Conservation (phyloP, 2,113 vertebrate genomes). For the Acrocephalus arundinaceus region DNA sequence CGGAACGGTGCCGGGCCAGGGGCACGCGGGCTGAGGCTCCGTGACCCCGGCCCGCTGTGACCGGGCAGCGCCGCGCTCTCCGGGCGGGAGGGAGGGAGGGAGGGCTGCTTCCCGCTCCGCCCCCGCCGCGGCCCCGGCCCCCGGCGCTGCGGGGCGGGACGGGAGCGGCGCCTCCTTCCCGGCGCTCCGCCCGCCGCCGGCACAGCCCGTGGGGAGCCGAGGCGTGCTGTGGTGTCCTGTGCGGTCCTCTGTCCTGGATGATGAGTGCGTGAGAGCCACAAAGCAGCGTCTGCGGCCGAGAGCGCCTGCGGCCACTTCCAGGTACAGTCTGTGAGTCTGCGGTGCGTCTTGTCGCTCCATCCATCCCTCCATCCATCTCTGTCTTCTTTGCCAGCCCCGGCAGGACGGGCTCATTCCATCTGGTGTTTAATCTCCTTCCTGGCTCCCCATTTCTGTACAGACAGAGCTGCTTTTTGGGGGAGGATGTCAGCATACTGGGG, state of each 20-base stretch:
- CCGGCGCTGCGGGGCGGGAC: neutral
- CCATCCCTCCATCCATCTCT: neutral
- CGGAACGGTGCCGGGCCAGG: rapidly evolving
- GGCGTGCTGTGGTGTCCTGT: rapidly evolving
- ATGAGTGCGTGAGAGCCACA: neutral
- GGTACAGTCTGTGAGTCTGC: neutral
- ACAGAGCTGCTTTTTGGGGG: neutral
- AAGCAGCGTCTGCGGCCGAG: neutral
- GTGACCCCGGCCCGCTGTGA: rapidly evolving
- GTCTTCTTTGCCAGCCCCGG: neutral
- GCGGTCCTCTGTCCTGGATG: rapidly evolving
- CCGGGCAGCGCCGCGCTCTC: neutral
- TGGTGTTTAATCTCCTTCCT: neutral
- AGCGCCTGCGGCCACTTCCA: neutral
- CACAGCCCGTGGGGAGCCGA: rapidly evolving
- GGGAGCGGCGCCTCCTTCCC: neutral
- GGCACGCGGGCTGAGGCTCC: rapidly evolving
- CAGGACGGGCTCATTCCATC: neutral
- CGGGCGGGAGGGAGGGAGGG: no score
- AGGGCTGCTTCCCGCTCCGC: neutral
- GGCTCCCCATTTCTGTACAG: neutral
- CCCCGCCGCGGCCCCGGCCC: neutral
- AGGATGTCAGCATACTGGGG: rapidly evolving
- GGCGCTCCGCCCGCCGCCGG: neutral
- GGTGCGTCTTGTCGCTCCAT: neutral